Base-by-base conservation (phyloP, 2,888 invertebrate genomes). In the Acleris sparsana region DNA sequence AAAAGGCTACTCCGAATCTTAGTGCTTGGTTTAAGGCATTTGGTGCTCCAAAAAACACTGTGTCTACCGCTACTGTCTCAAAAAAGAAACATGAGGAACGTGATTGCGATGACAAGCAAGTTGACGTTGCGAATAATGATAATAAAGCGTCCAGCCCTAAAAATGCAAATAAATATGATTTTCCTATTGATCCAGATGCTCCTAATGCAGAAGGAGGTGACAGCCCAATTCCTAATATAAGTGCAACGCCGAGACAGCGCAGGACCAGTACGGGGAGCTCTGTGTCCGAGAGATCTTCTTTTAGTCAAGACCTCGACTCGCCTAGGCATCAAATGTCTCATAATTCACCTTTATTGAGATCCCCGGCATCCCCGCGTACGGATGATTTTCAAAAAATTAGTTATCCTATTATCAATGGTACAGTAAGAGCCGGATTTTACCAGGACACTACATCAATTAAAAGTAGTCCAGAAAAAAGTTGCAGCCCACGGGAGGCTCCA, bases 21-120 rank as follows among this genome's bases (percentile, higher is more conserved):
- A 97, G 97, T 80, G 97, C 97, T 33, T 98, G 97, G 97, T 97
- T 97, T 70, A 97, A 97, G 86, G 97, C 97, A 0, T 97, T 98
- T 81, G 97, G 97, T 11, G 96, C 96, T 0, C 97, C 97, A 0
- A 97, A 97, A 86, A 94, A 93, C 69, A 91, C 94, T 1, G 76
- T 86, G 13, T 55, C 96, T 1, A 89, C 92, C 51, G 86, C 93
- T 68, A 82, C 93, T 6, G 74, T 82, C 1, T 33, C 65, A 18
- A 93, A 93, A 55, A 96, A 96, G 80, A 96, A 95, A 81, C 79
- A 87, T 1, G 94, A 95, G 16, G 93, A 93, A 25, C 79, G 85
- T 25, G 92, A 93, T 3, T 87, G 85, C 48, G 90, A 90, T 11
- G 94, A 93, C 73, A 92, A 82, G 71, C 68, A 65, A 73, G 76